These are phyloP conservation scores for Coluber constrictor DNA, from an alignment of 2,797 vertebrate species.

Conservation along the genomic window DNA sequence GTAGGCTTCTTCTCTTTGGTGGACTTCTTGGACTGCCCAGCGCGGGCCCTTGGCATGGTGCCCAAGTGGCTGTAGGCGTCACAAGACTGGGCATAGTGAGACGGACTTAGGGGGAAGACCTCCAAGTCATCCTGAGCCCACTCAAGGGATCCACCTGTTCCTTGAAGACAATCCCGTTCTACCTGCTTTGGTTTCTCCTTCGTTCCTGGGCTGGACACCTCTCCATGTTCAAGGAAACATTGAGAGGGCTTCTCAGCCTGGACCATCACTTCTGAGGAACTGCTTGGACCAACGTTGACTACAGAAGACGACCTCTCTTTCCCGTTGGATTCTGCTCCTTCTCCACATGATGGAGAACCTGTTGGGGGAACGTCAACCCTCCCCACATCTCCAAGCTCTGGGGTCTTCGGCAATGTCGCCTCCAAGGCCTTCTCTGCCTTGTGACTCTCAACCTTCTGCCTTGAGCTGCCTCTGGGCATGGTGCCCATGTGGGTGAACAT, in stretches of 20 bases:
- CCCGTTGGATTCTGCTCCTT: background rate
- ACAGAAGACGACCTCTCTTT: background rate
- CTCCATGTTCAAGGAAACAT: background rate
- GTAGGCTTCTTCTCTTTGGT: background rate
- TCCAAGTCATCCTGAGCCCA: background rate
- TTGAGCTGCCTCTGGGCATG: slow-evolving; percentile 78
- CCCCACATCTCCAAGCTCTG: accelerated
- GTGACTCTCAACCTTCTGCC: background rate
- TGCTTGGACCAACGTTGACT: too few species aligned
- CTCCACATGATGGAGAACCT: background rate
- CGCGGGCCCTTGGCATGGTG: background rate
- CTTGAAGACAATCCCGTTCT: background rate
- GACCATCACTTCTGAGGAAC: background rate
- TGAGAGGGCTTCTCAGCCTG: background rate
- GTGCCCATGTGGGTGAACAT: slow-evolving; percentile 91
- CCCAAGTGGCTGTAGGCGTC: background rate
- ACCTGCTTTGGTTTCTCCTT: slow-evolving; percentile 11
- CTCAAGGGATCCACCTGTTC: accelerated
- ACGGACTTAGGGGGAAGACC: background rate
- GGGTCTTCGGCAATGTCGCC: background rate
- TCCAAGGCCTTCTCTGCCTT: background rate
- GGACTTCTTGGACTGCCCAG: background rate
- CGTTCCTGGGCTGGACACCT: background rate
- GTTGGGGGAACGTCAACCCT: too few species aligned
- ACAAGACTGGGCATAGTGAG: background rate